A percentile compares a stretch with the other conserved stretches of the same genome.
Evolutionary conservation across 2,888 invertebrate species (phyloP).

Genomic region (Rhynchonema sp.): DNA sequence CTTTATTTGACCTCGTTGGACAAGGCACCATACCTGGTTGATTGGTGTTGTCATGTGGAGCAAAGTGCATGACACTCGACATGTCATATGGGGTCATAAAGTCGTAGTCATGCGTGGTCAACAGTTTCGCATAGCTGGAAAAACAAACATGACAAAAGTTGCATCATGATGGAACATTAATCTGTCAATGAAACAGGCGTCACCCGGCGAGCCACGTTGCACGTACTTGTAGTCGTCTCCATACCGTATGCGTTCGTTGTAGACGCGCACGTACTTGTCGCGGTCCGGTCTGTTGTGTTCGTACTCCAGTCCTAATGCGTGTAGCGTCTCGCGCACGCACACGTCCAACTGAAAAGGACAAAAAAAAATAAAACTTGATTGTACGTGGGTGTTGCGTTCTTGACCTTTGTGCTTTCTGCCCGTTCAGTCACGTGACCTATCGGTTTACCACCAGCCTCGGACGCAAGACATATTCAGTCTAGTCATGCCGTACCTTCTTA

Average conservation of each 20-base stretch:
- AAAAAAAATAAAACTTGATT: background rate
- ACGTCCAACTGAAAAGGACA: background rate
- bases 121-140: background rate
- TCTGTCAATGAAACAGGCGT: background rate
- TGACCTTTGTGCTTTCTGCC: too few relatives aligned
- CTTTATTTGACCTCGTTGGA: too few relatives aligned
- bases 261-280: background rate
- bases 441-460: too few relatives aligned
- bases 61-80: conserved; percentile 3
- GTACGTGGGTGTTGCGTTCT: too few relatives aligned
- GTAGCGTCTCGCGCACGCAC: background rate
- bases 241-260: background rate
- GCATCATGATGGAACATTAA: background rate
- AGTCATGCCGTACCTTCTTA: background rate
- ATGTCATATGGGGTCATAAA: conserved; percentile 3
- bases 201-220: too few relatives aligned
- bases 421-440: too few relatives aligned
- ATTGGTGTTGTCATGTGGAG: background rate
- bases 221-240: background rate
- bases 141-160: background rate
- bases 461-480: too few relatives aligned
- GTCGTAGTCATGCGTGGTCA: background rate
- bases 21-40: too few relatives aligned
- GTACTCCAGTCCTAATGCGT: conserved; percentile 3
- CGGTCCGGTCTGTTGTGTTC: conserved; percentile 2